These are phyloP conservation scores for Condylura cristata DNA, from an alignment of 2,113 vertebrate species.

Conservation along the genomic window DNA sequence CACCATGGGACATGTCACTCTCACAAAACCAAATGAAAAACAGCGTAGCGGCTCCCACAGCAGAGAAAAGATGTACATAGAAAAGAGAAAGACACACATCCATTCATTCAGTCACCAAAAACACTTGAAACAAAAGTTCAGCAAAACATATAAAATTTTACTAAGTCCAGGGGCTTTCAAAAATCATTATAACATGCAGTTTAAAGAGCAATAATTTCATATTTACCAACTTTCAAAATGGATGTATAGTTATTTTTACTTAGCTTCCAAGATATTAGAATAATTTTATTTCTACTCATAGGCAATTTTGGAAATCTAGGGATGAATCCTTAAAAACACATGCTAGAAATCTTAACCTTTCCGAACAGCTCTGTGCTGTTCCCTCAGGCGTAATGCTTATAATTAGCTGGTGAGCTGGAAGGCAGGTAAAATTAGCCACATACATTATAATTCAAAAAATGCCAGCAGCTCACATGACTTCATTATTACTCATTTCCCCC, in stretches of 20 bases:
- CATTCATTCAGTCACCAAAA: neutral
- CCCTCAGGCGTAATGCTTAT: neutral
- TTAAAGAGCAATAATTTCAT: conserved; percentile 17
- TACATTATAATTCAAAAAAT: conserved; percentile 10
- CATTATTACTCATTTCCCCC: conserved; percentile 27
- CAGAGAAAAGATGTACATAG: neutral
- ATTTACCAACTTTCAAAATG: conserved; percentile 49
- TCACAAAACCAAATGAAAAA: neutral
- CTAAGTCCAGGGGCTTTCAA: neutral
- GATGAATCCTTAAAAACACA: neutral
- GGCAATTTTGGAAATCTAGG: conserved; percentile 29
- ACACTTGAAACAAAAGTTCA: neutral
- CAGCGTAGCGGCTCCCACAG: neutral
- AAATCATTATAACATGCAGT: neutral
- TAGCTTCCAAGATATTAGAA: neutral
- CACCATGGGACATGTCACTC: neutral
- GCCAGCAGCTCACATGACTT: conserved; percentile 17
- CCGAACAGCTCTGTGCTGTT: conserved; percentile 10
- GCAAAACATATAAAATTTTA: neutral
- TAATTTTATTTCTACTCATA: conserved; percentile 19
- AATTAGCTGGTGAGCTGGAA: neutral
- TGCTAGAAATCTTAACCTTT: conserved; percentile 28
- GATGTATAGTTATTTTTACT: conserved; percentile 6
- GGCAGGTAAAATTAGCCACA: conserved; percentile 27
- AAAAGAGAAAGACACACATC: neutral